Evolutionary conservation across 2,888 invertebrate species (phyloP).

Genomic region (Aspidiotus destructor): DNA sequence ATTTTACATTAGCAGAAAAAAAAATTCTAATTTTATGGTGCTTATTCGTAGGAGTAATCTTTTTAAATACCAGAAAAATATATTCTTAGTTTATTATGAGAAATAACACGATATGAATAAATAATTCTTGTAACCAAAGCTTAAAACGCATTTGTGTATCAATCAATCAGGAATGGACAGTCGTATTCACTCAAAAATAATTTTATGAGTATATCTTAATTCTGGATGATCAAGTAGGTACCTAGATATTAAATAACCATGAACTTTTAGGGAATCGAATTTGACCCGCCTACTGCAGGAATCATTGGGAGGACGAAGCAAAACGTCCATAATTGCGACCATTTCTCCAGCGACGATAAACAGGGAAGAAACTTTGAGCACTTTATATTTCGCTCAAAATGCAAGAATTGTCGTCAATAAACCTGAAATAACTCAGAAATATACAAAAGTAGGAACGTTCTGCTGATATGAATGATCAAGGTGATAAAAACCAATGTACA

Average conservation of each 20-base stretch:
- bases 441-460: slow-evolving; percentile 69
- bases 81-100: too few species aligned
- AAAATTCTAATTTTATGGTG: neutral
- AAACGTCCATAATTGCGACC: slow-evolving; percentile 95
- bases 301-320: slow-evolving; percentile 90
- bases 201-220: too few species aligned
- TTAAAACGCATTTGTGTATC: too few species aligned
- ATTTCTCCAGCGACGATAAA: slow-evolving; percentile 81
- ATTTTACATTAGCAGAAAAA: neutral
- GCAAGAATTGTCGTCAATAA: slow-evolving; percentile 89
- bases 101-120: too few species aligned
- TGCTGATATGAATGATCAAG: neutral
- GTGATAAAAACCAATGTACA: slow-evolving; percentile 45
- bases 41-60: slow-evolving; percentile 36
- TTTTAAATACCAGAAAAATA: too few species aligned
- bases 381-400: slow-evolving; percentile 87
- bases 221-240: too few species aligned
- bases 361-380: slow-evolving; percentile 86
- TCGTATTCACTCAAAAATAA: too few species aligned
- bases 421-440: slow-evolving; percentile 84
- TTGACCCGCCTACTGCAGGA: slow-evolving; percentile 90
- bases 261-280: slow-evolving; percentile 71
- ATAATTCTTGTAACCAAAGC: too few species aligned
- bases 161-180: too few species aligned
- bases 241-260: too few species aligned